These are phyloP conservation scores for Ernsta delagoae DNA, from an alignment of 2,888 invertebrate species.

Conservation along the genomic window DNA sequence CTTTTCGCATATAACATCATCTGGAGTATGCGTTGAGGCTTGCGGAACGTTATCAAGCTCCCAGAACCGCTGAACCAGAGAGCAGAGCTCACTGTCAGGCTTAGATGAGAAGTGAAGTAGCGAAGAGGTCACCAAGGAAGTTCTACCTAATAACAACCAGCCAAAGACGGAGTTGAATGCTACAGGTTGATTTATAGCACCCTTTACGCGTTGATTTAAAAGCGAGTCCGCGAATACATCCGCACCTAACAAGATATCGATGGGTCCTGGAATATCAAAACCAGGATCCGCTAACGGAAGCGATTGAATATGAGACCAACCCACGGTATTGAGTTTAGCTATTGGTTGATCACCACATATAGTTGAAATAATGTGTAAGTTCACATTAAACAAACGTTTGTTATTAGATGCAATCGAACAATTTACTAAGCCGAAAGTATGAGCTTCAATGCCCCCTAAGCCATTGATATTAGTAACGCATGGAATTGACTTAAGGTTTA, in stretches of 20 bases:
- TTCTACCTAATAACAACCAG: constrained; percentile 31
- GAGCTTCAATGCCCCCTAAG: constrained; percentile 13
- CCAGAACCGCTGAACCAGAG: constrained; percentile 23
- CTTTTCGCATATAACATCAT: not conserved
- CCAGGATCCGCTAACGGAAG: constrained; percentile 38
- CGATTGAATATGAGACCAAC: constrained; percentile 23
- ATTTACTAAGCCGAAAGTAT: constrained; percentile 9
- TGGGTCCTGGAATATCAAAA: constrained; percentile 35
- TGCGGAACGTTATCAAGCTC: constrained; percentile 11
- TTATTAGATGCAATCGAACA: constrained; percentile 12
- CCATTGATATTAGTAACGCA: constrained; percentile 11
- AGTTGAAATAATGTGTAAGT: constrained; percentile 13
- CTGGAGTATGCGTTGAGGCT: not conserved
- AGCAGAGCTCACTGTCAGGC: constrained; percentile 17
- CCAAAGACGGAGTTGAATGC: constrained; percentile 35
- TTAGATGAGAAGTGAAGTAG: constrained; percentile 4
- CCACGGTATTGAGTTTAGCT: constrained; percentile 34
- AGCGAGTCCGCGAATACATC: constrained; percentile 31
- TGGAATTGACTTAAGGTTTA: constrained; percentile 13
- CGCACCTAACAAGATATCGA: constrained; percentile 38
- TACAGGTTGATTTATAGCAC: constrained; percentile 19
- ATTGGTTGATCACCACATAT: constrained; percentile 31
- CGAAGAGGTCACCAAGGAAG: constrained; percentile 1
- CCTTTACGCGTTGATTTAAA: constrained; percentile 16
- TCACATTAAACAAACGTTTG: constrained; percentile 4